Conservation (phyloP, 2,797 vertebrate genomes). For the Cossypha caffra region DNA sequence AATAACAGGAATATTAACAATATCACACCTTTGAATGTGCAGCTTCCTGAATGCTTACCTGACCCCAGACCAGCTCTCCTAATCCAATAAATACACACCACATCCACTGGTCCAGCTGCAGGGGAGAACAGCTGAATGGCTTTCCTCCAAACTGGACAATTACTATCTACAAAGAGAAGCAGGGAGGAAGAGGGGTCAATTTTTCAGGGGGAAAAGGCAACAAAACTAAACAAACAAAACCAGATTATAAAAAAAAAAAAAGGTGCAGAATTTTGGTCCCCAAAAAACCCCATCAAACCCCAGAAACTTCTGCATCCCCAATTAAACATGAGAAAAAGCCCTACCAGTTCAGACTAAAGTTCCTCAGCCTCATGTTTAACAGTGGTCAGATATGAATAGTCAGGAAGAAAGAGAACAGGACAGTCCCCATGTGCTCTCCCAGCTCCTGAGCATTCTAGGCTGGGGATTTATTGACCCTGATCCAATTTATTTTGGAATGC, state of each 20-base stretch:
- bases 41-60: constrained; percentile 81
- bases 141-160: constrained; percentile 98
- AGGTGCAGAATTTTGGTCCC: background rate
- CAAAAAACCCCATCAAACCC: background rate
- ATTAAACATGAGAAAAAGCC: background rate
- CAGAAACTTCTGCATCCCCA: background rate
- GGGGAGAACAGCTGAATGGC: constrained; percentile 95
- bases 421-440: background rate
- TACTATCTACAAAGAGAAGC: constrained; percentile 83
- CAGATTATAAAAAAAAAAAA: too few relatives aligned
- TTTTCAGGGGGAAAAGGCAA: background rate
- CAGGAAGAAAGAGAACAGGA: background rate
- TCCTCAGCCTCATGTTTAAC: background rate
- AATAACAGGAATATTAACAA: background rate
- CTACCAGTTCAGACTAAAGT: background rate
- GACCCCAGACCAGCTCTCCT: constrained; percentile 97
- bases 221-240: background rate
- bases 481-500: background rate
- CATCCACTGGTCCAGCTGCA: constrained; percentile 97
- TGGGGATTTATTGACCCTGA: background rate
- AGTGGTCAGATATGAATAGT: background rate
- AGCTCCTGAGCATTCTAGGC: background rate
- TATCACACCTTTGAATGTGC: background rate
- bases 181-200: background rate
- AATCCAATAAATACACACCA: constrained; percentile 98